A percentile compares a stretch with the other conserved stretches of the same genome.
Conservation (phyloP, 2,797 vertebrate species). For the Brachyalestes nurse region DNA sequence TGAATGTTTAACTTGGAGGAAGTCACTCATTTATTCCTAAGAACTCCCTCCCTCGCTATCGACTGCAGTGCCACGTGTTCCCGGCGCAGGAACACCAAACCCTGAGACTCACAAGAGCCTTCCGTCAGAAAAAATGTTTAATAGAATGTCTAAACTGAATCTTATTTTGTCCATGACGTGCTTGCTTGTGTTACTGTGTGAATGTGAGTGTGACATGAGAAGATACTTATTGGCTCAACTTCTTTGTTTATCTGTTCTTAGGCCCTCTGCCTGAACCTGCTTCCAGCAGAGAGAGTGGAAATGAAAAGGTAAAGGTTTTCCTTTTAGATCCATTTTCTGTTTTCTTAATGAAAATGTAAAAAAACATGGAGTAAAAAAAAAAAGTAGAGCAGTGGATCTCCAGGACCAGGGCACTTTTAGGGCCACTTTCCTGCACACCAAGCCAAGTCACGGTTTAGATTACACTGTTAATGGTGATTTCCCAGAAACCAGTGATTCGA, state of each 20-base stretch:
- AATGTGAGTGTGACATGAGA: neutral
- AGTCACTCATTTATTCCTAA: slow-evolving; percentile 28
- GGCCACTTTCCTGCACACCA: neutral
- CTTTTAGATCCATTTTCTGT: neutral
- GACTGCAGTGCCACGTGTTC: neutral
- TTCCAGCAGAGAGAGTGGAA: slow-evolving; percentile 73
- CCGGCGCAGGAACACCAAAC: neutral
- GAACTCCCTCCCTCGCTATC: neutral
- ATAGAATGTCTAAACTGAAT: neutral
- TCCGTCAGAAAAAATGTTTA: neutral
- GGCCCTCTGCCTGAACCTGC: slow-evolving; percentile 82
- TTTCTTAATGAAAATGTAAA: too few relatives aligned
- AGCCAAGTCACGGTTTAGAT: slow-evolving; percentile 2
- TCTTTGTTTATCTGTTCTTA: slow-evolving; percentile 53
- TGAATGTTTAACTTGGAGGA: slow-evolving; percentile 45
- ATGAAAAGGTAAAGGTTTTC: slow-evolving; percentile 74
- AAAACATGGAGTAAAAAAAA: too few relatives aligned
- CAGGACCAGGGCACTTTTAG: neutral
- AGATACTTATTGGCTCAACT: neutral
- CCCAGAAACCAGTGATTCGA: slow-evolving; percentile 3
- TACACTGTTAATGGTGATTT: slow-evolving; percentile 28
- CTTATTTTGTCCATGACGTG: neutral
- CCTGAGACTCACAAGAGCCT: neutral
- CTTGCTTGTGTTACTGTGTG: neutral
- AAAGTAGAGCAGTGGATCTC: neutral